Conservation (phyloP, 2,888 invertebrate genomes). For the Furcula furcula region DNA sequence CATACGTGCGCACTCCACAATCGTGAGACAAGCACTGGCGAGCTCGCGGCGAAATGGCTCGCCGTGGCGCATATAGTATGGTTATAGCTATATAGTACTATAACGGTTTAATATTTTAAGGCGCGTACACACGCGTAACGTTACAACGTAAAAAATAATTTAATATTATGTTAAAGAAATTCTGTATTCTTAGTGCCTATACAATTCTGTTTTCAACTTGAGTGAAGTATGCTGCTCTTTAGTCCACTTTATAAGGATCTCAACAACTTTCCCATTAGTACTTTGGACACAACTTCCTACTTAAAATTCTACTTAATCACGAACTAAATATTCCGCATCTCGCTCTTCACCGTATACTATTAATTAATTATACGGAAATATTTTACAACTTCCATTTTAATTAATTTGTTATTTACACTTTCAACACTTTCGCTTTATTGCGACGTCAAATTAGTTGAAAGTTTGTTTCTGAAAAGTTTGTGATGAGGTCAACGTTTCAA, state of each 20-base stretch:
- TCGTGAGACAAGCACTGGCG: too few species aligned
- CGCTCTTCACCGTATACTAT: slow-evolving; percentile 41
- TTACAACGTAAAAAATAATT: too few species aligned
- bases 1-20: too few species aligned
- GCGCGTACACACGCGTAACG: too few species aligned
- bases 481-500: slow-evolving; percentile 11
- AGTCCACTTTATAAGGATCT: slow-evolving; percentile 43
- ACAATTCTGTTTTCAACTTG: too few species aligned
- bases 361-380: slow-evolving; percentile 38
- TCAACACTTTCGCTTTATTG: slow-evolving; percentile 18
- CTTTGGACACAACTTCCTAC: slow-evolving; percentile 56
- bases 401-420: slow-evolving; percentile 28
- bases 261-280: slow-evolving; percentile 63
- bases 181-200: too few species aligned
- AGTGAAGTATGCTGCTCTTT: too few species aligned
- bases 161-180: too few species aligned
- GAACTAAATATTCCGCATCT: slow-evolving; percentile 53
- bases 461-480: slow-evolving; percentile 6
- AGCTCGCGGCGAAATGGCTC: too few species aligned
- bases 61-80: too few species aligned
- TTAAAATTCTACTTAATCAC: slow-evolving; percentile 61
- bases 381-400: slow-evolving; percentile 43
- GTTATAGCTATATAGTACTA: too few species aligned
- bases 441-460: slow-evolving; percentile 15
- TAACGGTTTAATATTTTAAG: too few species aligned